These are phyloP conservation scores for Tyto alba DNA, from an alignment of 2,113 vertebrate genomes.

Conservation along the genomic window DNA sequence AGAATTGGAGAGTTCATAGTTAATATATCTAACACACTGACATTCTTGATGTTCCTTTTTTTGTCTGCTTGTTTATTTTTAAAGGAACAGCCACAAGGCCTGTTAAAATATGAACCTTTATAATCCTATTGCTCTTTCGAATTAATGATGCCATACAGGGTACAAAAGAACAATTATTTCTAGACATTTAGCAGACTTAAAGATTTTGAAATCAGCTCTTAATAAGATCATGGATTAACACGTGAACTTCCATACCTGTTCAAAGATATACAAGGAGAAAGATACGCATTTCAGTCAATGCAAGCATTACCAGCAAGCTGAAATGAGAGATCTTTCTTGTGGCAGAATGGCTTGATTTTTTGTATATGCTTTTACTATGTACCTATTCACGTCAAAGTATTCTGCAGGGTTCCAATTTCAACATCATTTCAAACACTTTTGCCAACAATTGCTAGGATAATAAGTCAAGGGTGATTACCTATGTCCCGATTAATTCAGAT, in stretches of 20 bases:
- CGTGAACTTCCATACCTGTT: background rate
- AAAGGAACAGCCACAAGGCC: background rate
- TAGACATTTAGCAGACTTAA: background rate
- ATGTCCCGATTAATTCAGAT: background rate
- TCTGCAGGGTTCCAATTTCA: background rate
- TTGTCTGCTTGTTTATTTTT: background rate
- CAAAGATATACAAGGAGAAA: background rate
- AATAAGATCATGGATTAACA: background rate
- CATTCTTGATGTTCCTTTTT: background rate
- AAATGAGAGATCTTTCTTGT: background rate
- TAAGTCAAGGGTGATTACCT: background rate
- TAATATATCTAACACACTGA: background rate
- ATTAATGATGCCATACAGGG: background rate
- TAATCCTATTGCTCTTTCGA: background rate
- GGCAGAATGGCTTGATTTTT: background rate
- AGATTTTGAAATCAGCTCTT: background rate
- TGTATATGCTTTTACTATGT: background rate
- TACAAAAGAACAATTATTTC: background rate
- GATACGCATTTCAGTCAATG: background rate
- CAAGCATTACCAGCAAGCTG: background rate
- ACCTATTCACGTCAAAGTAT: background rate
- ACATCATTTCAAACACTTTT: background rate
- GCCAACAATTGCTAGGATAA: background rate
- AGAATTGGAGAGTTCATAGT: background rate
- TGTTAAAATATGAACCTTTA: background rate